Evolutionary conservation across 2,113 vertebrate genomes (phyloP).

Genomic region (Nyctibius bracteatus): DNA sequence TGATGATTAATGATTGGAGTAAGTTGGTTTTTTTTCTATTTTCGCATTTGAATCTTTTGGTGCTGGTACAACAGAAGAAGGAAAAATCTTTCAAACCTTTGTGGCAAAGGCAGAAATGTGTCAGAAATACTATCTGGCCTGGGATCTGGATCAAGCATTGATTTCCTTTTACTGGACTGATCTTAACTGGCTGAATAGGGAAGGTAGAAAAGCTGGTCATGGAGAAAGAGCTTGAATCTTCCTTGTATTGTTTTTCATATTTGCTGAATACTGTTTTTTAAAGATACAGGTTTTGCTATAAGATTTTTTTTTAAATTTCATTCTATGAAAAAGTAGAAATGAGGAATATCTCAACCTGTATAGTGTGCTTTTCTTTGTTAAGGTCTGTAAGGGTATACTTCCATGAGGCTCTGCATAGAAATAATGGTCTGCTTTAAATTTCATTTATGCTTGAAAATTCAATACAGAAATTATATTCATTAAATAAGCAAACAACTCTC

Average conservation of each 20-base stretch:
- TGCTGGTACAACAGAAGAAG: neutral
- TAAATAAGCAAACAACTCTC: conserved; percentile 1
- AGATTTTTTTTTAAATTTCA: neutral
- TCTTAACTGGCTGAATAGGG: neutral
- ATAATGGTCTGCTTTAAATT: neutral
- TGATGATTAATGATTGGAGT: neutral
- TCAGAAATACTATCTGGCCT: neutral
- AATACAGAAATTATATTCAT: neutral
- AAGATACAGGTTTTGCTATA: neutral
- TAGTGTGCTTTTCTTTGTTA: neutral
- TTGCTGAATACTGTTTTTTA: neutral
- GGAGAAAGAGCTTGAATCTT: neutral
- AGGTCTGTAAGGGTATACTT: neutral
- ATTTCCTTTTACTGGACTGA: neutral
- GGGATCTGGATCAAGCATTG: neutral
- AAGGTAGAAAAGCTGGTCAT: neutral
- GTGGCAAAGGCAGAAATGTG: neutral
- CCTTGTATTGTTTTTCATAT: accelerated
- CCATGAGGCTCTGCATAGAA: neutral
- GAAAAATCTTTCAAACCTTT: neutral
- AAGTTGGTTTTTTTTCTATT: neutral
- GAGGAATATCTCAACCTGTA: neutral
- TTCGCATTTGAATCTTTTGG: neutral
- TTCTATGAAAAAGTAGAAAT: neutral
- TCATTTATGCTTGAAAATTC: conserved; percentile 2